Base-by-base conservation (phyloP, 2,888 invertebrate species). In the Aphidius colemani region DNA sequence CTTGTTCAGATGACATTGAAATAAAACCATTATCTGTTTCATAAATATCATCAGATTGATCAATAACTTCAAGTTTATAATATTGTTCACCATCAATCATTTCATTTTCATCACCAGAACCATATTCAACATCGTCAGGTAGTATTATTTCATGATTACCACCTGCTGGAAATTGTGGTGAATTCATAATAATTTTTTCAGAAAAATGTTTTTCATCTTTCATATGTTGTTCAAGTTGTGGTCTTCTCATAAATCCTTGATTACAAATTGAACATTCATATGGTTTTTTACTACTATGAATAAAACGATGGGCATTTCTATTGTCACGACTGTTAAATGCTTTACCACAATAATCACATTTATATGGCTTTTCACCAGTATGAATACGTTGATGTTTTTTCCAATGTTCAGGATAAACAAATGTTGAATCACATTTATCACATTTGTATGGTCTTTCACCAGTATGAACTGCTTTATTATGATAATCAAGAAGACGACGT, bases 241-340 rank as follows among this genome's bases (percentile, higher is more conserved):
- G 92, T 74, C 93, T 93, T 8, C 94, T 84, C 93, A 94, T 94
- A 75, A 90, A 94, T 0, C 93, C 93, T 71, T 89, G 88, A 5
- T 91, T 92, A 76, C 94, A 94, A 7, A 89, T 88, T 66, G 90
- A 83, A 76, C 94, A 94, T 80, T 93, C 93, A 81, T 93, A 94
- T 0, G 93, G 94, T 74, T 94, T 94, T 78, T 93, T 92, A 78
- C 93, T 91, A 74, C 91, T 92, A 82, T 94, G 94, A 55, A 92
- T 89, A 81, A 93, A 94, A 43, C 92, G 86, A 79, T 94, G 94
- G 8, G 91, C 91, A 83, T 94, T 93, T 65, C 93, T 85, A 77
- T 94, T 94, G 83, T 94, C 94, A 65, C 92, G 86, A 8, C 92
- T 91, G 77, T 90, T 92, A 83, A 94, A 94, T 59, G 90, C 87